phyloP scores from a whole-genome alignment of 2,113 vertebrate species.

The Vimba vimba region DNA sequence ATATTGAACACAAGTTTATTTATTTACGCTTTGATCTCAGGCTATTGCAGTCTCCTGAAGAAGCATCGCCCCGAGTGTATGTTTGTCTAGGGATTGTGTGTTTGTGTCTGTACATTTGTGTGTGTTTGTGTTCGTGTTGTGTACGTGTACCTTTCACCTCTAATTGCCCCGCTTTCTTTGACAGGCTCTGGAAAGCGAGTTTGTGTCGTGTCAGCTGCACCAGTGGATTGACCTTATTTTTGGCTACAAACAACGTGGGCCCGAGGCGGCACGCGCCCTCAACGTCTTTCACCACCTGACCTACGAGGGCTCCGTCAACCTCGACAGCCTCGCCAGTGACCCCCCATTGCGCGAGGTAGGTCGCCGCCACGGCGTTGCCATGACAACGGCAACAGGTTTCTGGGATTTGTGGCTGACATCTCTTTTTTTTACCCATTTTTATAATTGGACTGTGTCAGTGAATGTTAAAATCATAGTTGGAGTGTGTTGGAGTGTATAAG shows the following conservation, averaged over 20 bases:
- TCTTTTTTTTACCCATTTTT: neutral
- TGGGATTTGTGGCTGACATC: neutral
- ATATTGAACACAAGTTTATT: neutral
- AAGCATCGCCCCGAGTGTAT: neutral
- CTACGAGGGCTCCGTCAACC: constrained; percentile 92
- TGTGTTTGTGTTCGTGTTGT: constrained; percentile 45
- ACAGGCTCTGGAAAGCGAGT: constrained; percentile 98
- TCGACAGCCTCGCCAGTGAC: constrained; percentile 90
- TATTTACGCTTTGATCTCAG: neutral
- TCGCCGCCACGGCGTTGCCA: constrained; percentile 49
- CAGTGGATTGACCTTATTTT: constrained; percentile 99
- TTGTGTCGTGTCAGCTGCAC: constrained; percentile 98
- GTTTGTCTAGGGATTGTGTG: constrained; percentile 11
- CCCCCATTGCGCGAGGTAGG: constrained; percentile 90
- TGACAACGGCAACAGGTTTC: constrained; percentile 40
- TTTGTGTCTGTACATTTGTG: neutral
- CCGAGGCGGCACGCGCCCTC: constrained; percentile 93
- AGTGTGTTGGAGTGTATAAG: too few relatives aligned
- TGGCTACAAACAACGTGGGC: constrained; percentile 97
- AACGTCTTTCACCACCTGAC: constrained; percentile 98
- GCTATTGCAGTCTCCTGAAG: neutral
- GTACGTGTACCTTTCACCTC: constrained; percentile 61
- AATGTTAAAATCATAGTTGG: neutral
- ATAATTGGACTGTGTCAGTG: neutral
- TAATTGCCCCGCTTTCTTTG: constrained; percentile 71